Base-by-base conservation (phyloP, 1,140 invertebrate species). In the Trissolcus basalis region DNA sequence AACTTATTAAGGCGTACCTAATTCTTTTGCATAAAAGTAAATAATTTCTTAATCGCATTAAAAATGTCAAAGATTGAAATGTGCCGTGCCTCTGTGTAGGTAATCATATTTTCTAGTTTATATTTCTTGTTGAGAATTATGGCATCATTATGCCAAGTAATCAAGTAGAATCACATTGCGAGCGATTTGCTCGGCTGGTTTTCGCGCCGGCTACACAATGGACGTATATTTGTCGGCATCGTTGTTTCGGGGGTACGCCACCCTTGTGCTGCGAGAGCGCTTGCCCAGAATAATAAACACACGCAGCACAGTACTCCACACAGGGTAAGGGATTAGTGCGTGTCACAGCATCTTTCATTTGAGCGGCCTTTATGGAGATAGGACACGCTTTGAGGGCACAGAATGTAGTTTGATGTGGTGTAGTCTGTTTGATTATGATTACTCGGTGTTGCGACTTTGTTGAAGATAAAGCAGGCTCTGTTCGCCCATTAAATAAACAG, bases 311-410 rank as follows among this genome's bases (percentile, higher is more conserved):
- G 19, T 27, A 1, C 19, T 27, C 19, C 19, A 27, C 19, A 44
- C 63, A 51, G 63, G 84, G 85, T 86, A 87, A 87, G 77, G 74
- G 70, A 53, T 47, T 63, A 73, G 27, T 54, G 55, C 84, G 79
- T 83, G 85, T 75, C 77, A 54, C 53, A 71, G 85, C 83, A 87
- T 88, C 73, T 78, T 84, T 87, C 85, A 75, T 78, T 77, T 47
- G 59, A 75, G 53, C 59, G 33, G 36, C 56, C 64, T 55, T 39
- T 60, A 44, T 33, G 19, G 27, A 39, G 85, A 87, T 87, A 87
- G 16, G 75, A 77, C 86, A 87, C 85, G 83, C 81, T 76, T 54
- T 43, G 43, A 32, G 15, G 35, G 51, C 47, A 49, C 39, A 50
- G 27, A 55, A 41, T 27, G 19, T 27, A 27, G 19, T 10, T 27